Conservation (phyloP, 2,797 vertebrate species). For the Crenichthys baileyi region DNA sequence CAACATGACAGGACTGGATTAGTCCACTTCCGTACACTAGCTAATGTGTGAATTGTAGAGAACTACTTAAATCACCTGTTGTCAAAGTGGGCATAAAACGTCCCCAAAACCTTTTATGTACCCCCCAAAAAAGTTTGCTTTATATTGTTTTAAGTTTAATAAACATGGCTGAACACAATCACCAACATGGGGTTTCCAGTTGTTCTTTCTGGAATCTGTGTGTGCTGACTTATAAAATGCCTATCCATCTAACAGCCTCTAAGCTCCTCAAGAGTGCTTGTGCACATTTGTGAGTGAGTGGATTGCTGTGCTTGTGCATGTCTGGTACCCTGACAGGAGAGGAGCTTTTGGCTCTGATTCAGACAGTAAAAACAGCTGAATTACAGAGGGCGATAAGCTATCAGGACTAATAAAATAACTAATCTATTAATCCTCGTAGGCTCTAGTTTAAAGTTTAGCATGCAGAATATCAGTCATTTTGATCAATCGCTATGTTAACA, state of each 20-base stretch:
- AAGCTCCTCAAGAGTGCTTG: constrained; percentile 59
- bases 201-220: constrained; percentile 55
- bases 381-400: not conserved
- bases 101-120: not conserved
- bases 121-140: not conserved
- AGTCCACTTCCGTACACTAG: not conserved
- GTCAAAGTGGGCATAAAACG: not conserved
- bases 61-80: not conserved
- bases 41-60: not conserved
- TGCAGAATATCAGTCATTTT: not conserved
- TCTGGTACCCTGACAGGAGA: constrained; percentile 29
- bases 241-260: constrained; percentile 46
- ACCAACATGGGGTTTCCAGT: constrained; percentile 49
- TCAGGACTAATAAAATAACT: constrained; percentile 6
- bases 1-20: too few relatives aligned
- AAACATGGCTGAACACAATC: constrained; percentile 44
- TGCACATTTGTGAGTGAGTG: constrained; percentile 44
- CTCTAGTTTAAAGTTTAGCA: not conserved
- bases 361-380: constrained; percentile 8
- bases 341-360: constrained; percentile 19
- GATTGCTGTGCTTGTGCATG: constrained; percentile 37
- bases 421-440: constrained; percentile 1
- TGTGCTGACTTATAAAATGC: constrained; percentile 58
- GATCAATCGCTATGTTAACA: constrained; percentile 8
- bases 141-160: not conserved